Evolutionary conservation across 2,888 invertebrate genomes (phyloP).

Genomic region (Cremastobaeus sp.): DNA sequence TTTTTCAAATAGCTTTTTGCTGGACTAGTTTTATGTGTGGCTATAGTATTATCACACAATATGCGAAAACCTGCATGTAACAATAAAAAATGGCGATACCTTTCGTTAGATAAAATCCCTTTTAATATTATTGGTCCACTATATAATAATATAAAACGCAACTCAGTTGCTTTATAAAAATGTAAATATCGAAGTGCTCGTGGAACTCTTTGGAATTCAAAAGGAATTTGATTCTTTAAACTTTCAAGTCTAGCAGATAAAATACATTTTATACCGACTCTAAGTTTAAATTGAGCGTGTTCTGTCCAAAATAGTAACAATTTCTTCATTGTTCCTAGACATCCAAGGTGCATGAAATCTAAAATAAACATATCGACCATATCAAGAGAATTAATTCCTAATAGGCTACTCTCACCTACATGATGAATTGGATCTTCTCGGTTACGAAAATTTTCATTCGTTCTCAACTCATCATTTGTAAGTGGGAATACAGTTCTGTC

Average conservation of each 20-base stretch:
- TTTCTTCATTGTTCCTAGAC: constrained; percentile 27
- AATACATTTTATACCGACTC: too few species aligned
- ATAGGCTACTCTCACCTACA: background rate
- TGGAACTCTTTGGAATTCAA: background rate
- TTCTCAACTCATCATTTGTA: constrained; percentile 6
- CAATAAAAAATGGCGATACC: constrained; percentile 1
- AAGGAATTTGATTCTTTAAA: background rate
- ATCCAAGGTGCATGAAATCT: constrained; percentile 26
- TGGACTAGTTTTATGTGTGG: background rate
- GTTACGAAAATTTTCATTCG: constrained; percentile 5
- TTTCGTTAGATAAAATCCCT: background rate
- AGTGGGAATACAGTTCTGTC: constrained; percentile 16
- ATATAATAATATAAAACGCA: constrained; percentile 4
- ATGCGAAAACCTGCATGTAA: background rate
- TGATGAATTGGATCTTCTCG: constrained; percentile 3
- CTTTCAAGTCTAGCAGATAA: background rate
- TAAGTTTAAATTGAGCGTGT: too few species aligned
- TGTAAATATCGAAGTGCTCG: background rate
- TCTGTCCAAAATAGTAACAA: constrained; percentile 11
- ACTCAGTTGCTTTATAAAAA: constrained; percentile 3
- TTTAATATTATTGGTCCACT: constrained; percentile 6
- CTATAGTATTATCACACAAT: background rate
- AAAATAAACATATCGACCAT: constrained; percentile 5
- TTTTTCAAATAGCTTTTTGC: constrained; percentile 4
- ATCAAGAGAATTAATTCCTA: background rate